Evolutionary conservation across 2,888 invertebrate genomes (phyloP), one percentile per base, ranked within the genome.

Genomic region (Phlogophora meticulosa): DNA sequence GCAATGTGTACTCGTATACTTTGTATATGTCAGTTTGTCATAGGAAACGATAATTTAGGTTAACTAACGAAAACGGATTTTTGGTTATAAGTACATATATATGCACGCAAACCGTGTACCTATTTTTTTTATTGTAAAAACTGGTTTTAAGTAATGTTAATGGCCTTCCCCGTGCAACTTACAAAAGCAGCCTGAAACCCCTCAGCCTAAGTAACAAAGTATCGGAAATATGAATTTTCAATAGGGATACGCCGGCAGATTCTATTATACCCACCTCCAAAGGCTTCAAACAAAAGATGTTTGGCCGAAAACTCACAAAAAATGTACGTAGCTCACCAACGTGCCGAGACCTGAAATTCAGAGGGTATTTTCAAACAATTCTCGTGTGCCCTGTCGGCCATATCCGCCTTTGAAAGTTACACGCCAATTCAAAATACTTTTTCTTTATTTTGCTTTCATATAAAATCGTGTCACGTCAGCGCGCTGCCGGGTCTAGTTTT

Each of bases 351-450:
- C 28, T 46, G 46, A 57, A 53, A 43, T 43, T 59, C 40, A 7
- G 24, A 49, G 7, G 20, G 11, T 34, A 58, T 66, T 71, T 63
- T 11, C 46, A 36, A 42, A 56, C 59, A 13, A 52, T 43, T 46
- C 32, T 42, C 55, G 45, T 78, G 68, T 45, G 63, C 46, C 60
- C 60, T 57, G 48, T 56, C 48, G 32, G 24, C 15, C 43, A 45
- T 45, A 55, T 74, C 51, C 48, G 60, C 55, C 58, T 62, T 61
- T 72, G 55, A 57, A 74, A 74, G 75, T 70, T 62, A 56, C 42
- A 32, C 40, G 43, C 34, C 49, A 38, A 57, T 62, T 59, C 24
- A 28, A 28, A 45, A 74, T 74, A 62, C 52, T 42, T 49, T 56
- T 59, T 24, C 42, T 42, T 46, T 22, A 48, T 43, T 32, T 20